Base-by-base conservation (phyloP, 92 coral and sea anemone species). In the Palythoa heliodiscus region DNA sequence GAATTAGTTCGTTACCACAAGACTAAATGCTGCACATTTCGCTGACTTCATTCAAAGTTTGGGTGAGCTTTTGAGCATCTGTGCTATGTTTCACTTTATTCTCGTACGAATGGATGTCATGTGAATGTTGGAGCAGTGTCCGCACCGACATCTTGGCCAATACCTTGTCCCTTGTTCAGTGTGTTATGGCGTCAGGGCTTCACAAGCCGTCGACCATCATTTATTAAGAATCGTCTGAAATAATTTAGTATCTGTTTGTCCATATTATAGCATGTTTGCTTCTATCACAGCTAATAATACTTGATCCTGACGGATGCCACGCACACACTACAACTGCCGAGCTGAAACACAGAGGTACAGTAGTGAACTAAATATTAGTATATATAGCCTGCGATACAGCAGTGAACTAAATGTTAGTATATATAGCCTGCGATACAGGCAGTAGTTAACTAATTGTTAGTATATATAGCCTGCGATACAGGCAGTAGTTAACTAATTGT, bases 221-320 rank as follows among this genome's bases (percentile, higher is more conserved):
- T n/a, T 37, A 35, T 57, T 48, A 48, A 77, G 37, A 10, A 9
- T 22, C 11, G n/a, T 14, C 3, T 35, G 61, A 20, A 52, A 20
- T 71, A 43, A 60, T 71, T 57, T 60, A 83, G 86, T 92, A 94
- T 86, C 93, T 85, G 83, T 88, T 89, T 17, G 95, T 94, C 99
- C 99, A 97, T 67, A 95, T 85, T 47, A 97, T 88, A 53, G 96
- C 97, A 13, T 77, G 93, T 84, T 94, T 97, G 68, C 92, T 95
- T 80, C 99, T 68, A 78, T 97, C 99, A 43, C 98, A 97, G 90
- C 98, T 97, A 60, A 97, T 89, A 11, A 97, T 87, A 16, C 89
- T 90, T 68, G 91, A 88, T 40, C 99, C 99, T 37, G 93, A 87
- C 16, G 99, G 99, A 52, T 97, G 98, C 99, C 99, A 97, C 8